A percentile compares a stretch with the other conserved stretches of the same genome.
These are phyloP conservation scores for Gandaritis pyraliata DNA, from an alignment of 2,888 invertebrate genomes.

Conservation along the genomic window DNA sequence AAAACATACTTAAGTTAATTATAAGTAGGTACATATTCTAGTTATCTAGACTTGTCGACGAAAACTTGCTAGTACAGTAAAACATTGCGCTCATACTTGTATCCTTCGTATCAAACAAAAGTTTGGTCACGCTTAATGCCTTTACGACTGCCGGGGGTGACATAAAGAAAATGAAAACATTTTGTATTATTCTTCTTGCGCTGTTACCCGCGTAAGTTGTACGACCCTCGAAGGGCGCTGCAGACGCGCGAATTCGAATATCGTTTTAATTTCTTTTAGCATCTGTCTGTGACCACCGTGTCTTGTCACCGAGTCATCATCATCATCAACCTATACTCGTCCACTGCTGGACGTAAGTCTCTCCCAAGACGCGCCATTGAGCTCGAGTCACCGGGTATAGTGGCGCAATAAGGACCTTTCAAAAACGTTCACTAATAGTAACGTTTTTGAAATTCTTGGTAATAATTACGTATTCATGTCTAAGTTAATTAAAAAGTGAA, in stretches of 20 bases:
- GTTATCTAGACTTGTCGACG: constrained; percentile 7
- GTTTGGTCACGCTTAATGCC: constrained; percentile 95
- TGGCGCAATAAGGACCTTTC: no score
- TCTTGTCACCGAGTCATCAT: background rate
- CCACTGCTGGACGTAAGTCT: no score
- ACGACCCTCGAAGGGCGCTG: constrained; percentile 67
- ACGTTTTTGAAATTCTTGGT: no score
- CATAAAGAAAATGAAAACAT: constrained; percentile 96
- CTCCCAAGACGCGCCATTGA: no score
- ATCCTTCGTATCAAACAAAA: constrained; percentile 85
- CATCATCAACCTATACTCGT: no score
- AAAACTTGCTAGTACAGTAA: constrained; percentile 31
- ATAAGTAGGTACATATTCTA: no score
- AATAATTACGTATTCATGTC: no score
- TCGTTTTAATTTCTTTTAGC: constrained; percentile 40
- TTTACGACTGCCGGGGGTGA: constrained; percentile 94
- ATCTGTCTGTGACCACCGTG: constrained; percentile 19
- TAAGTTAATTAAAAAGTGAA: no score
- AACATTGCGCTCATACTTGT: constrained; percentile 71
- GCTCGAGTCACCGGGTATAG: no score
- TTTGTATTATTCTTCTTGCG: constrained; percentile 86
- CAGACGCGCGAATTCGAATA: constrained; percentile 48
- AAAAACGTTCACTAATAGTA: no score
- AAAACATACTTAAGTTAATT: no score
- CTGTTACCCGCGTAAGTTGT: constrained; percentile 79